phyloP scores from a whole-genome alignment of 2,797 vertebrate genomes.

The Bothrops alternatus region DNA sequence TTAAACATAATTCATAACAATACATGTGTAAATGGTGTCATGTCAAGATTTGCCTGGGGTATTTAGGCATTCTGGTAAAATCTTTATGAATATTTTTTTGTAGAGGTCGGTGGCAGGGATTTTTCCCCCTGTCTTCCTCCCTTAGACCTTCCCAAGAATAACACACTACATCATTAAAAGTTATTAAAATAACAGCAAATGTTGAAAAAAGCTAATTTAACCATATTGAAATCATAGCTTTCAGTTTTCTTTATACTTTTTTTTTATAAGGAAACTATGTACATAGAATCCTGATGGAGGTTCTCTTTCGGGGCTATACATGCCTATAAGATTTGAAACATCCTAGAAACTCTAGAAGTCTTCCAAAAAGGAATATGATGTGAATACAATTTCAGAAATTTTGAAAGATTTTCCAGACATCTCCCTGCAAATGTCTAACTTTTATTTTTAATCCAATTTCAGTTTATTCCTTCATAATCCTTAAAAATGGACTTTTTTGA shows the following conservation, averaged over 20 bases:
- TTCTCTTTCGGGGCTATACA: background rate
- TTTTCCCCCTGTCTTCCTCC: background rate
- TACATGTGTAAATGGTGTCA: background rate
- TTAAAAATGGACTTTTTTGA: conserved; percentile 9
- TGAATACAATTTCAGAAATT: conserved; percentile 63
- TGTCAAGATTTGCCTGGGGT: background rate
- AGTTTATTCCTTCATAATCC: conserved; percentile 64
- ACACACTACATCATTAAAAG: background rate
- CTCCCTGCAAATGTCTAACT: conserved; percentile 61
- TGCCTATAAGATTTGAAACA: background rate
- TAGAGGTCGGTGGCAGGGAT: no score
- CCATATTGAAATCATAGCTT: background rate
- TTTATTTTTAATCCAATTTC: conserved; percentile 65
- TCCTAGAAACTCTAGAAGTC: conserved; percentile 7
- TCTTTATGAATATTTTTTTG: background rate
- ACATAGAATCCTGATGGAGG: background rate
- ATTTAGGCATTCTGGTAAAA: background rate
- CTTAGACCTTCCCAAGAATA: background rate
- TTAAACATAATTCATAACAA: background rate
- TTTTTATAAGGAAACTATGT: background rate
- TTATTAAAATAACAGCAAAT: background rate
- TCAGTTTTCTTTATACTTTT: background rate
- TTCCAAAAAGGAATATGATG: conserved; percentile 50
- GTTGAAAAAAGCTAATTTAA: background rate
- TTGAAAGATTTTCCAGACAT: conserved; percentile 60